Base-by-base conservation (phyloP, 1,140 invertebrate species). In the Anoplolepis gracilipes region DNA sequence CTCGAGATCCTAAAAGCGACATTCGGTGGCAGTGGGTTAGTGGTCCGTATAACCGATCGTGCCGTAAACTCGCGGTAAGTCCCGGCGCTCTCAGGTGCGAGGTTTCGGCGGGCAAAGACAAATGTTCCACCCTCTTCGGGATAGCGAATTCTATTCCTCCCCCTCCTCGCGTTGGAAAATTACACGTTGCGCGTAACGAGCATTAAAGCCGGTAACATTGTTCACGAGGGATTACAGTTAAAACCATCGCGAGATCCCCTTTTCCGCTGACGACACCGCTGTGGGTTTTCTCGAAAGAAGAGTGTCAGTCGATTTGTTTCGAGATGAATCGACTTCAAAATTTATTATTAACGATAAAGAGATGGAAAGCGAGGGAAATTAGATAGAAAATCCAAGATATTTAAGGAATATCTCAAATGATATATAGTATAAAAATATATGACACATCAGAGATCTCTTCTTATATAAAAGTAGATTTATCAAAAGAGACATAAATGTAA, bases 131-230 rank as follows among this genome's bases (percentile, higher is more conserved):
- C 22, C n/a, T 46, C 36, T 22, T 19, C 36, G 25, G 8, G 33
- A n/a, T n/a, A 11, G 28, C 28, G 69, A 55, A 28, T 72, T 10
- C 16, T 7, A 16, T 28, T 10, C 55, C 36, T 2, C 33, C 39
- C 25, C 1, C 8, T 36, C 10, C 67, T 49, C 33, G 16, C 59
- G 59, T 46, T 65, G 46, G 73, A 67, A 75, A 89, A 90, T 90
- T 90, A 90, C 88, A 82, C 77, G 88, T 90, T 90, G 85, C 88
- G 88, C 61, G 88, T 53, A 85, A 90, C 76, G 79, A 90, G 79
- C 85, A 72, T 89, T 85, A 64, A 75, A 90, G 75, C 88, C 70
- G 64, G 76, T 82, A 90, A 85, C 88, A 85, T 90, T 90, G 88
- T 90, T 87, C 88, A 87, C 81, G 55, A 59, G 70, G 85, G 89